phyloP scores from a whole-genome alignment of 2,113 vertebrate genomes.

The Mixornis gularis region DNA sequence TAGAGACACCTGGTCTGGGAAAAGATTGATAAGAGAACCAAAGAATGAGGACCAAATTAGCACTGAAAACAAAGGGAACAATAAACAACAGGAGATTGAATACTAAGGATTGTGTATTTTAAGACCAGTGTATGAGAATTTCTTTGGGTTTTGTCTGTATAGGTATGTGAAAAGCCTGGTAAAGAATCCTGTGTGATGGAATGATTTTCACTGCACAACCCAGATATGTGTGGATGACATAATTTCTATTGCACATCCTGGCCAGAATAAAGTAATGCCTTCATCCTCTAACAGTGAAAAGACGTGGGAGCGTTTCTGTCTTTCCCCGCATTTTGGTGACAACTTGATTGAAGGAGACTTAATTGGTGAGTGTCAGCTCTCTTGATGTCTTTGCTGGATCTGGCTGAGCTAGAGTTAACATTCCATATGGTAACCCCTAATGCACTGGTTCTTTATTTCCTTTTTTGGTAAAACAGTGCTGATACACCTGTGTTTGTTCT shows the following conservation, averaged over 20 bases:
- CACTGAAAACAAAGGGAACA: accelerated
- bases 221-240: background rate
- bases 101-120: background rate
- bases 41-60: background rate
- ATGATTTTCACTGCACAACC: background rate
- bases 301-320: background rate
- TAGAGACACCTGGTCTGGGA: background rate
- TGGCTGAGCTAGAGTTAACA: background rate
- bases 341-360: background rate
- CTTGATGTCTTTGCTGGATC: background rate
- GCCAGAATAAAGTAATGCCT: background rate
- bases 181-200: background rate
- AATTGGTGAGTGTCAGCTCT: background rate
- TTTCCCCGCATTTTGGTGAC: background rate
- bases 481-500: background rate
- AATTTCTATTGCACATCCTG: background rate
- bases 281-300: background rate
- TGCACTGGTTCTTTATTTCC: background rate
- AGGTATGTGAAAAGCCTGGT: background rate
- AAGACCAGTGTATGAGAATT: background rate
- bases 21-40: background rate
- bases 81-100: background rate
- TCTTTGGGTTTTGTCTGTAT: background rate
- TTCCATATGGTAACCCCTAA: background rate
- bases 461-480: background rate